Evolutionary conservation across 2,113 vertebrate species (phyloP), one percentile per base, ranked within the genome.

Genomic region (Motacilla tschutschensis): DNA sequence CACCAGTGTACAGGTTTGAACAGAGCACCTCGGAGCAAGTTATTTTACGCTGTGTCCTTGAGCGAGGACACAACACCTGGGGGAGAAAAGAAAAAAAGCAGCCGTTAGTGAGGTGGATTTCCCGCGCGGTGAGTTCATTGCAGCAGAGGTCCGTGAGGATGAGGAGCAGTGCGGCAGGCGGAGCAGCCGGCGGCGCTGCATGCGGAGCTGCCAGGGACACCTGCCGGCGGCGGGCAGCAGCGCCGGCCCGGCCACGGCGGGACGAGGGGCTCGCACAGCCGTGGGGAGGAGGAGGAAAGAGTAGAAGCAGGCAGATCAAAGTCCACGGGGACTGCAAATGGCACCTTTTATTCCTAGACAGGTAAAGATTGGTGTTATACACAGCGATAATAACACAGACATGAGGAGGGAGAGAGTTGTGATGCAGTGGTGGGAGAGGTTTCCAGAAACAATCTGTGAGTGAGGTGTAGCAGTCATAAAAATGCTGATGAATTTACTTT

Each of bases 401-500:
- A 58, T 24, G 62, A 72, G 44, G 26, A 59, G 38, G 8, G 51
- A 15, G 31, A 35, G 50, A 31, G 28, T 38, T 54, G 33, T 35
- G 18, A 4, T 8, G 38, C 43, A 58, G 26, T 28, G 41, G 9
- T 66, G 66, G 62, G 63, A 92, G 28, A 75, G 8, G 15, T 83
- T 80, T 10, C 21, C 29, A 44, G 74, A 26, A 91, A 21, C 53
- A 36, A 20, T 31, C 41, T 46, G 58, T n/a, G 62, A 78, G 24
- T 46, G 44, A 90, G 20, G 20, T 35, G n/a, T 51, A 83, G 53
- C 44, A 63, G 38, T 17, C 1, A 2, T 50, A 62, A 70, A 87
- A 81, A 62, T 26, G 59, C 51, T 46, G 64, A 48, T 62, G 26
- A 58, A 50, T 88, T 93, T 87, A 70, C 25, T 84, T 91, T n/a